Evolutionary conservation across 2,888 invertebrate genomes (phyloP), one percentile per base, ranked within the genome.

Genomic region (Ceramica pisi): DNA sequence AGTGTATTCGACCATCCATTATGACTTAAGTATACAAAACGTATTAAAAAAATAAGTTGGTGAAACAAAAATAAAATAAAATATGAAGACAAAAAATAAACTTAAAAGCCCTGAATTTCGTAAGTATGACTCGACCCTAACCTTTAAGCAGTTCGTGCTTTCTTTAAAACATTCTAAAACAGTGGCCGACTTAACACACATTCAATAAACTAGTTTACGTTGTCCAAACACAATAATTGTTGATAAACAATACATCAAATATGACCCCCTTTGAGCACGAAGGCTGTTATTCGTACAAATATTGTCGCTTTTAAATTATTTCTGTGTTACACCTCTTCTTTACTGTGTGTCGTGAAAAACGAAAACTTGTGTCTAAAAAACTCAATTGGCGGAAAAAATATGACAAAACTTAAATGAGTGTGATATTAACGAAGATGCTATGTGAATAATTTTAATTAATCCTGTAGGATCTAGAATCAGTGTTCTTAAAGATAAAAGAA

Each of bases 241-340:
- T 75, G 83, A 80, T 88, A 90, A 90, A 78, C 60, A 73, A 77
- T 76, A 88, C 55, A 53, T 69, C 86, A 91, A 90, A 92, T 80
- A 91, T 61, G 79, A 76, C 90, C 90, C 80, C 86, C 84, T 75
- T 82, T 81, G 85, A 85, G 23, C 84, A 85, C 68, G 55, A 26
- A 56, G 53, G 12, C 44, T 61, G 64, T 44, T 68, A 65, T 67
- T 71, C 57, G 9, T 38, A 60, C 7, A 55, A 65, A 73, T 82
- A 72, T 70, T 63, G 86, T 87, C 80, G 71, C 72, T 65, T 81
- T 82, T 75, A 60, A 75, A 60, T 67, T 73, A 73, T 73, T 59
- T 56, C 71, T 56, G 59, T 63, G 70, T 64, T 38, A 68, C 59
- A 35, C 14, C 35, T 78, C 60, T 50, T 26, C 70, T 74, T 63